Evolutionary conservation across 2,888 invertebrate genomes (phyloP), one percentile per base, ranked within the genome.

Genomic region (Caenorhabditis afra): DNA sequence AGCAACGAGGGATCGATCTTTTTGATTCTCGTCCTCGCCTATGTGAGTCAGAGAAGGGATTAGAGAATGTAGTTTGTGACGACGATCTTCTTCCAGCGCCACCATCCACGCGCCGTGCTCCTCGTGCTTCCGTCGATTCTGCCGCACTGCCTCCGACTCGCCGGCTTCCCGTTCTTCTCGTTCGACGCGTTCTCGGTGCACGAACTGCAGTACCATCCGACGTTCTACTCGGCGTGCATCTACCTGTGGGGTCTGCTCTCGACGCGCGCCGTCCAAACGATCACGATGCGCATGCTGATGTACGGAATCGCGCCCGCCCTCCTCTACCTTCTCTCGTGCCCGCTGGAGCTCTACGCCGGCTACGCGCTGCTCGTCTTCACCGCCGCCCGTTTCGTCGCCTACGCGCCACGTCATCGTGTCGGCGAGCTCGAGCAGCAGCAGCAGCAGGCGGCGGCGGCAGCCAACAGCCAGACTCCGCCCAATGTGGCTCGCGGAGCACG

Each of bases 1-100:
- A 73, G 64, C 50, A 73, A 62, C 20, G 73, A 73, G 35, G 73
- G 73, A 29, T 35, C 58, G 14, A 73, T 65, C 8, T 39, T 73
- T 35, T 14, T 64, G 37, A 23, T 73, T 18, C 11, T 58, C 1
- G 14, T 64, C 12, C 16, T 73, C 8, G 45, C 73, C 8, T 65
- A 44, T 18, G 73, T 73, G 22, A 64, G 64, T 61, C 18, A n/a
- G n/a, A n/a, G n/a, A n/a, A n/a, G n/a, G n/a, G n/a, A n/a, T n/a
- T n/a, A n/a, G n/a, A n/a, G n/a, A n/a, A n/a, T n/a, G n/a, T n/a
- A n/a, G n/a, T n/a, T n/a, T n/a, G n/a, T n/a, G n/a, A n/a, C n/a
- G n/a, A n/a, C n/a, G n/a, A n/a, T n/a, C n/a, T n/a, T 22, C 23
- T 71, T 71, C 16, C 73, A 73, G 73, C 73, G 64, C 29, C 73